These are phyloP conservation scores for Bombylius discolor DNA, from an alignment of 2,888 invertebrate species.

Conservation along the genomic window DNA sequence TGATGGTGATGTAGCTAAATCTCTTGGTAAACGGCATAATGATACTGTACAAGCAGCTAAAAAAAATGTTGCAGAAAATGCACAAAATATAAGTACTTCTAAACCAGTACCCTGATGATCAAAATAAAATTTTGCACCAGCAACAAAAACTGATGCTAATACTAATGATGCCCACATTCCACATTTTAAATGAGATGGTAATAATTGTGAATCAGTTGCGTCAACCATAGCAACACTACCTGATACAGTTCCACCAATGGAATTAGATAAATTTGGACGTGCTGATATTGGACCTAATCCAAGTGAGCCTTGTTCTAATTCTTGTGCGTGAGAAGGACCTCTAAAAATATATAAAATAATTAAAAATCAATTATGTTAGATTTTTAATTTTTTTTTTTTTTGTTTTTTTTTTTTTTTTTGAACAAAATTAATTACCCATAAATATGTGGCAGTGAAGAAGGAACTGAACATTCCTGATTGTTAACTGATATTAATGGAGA, in stretches of 20 bases:
- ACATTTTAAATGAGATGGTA: conserved; percentile 50
- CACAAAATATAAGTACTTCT: conserved; percentile 50
- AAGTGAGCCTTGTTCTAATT: conserved; percentile 19
- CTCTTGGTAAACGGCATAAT: conserved; percentile 42
- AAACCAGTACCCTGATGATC: conserved; percentile 47
- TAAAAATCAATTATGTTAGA: background rate
- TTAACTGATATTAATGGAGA: conserved; percentile 6
- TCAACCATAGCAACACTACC: conserved; percentile 2
- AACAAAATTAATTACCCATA: conserved; percentile 15
- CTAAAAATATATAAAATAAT: conserved; percentile 10
- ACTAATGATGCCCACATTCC: conserved; percentile 61
- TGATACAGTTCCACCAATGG: conserved; percentile 3
- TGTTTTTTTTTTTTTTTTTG: background rate
- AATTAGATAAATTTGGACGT: conserved; percentile 13
- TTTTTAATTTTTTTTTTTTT: too few species aligned
- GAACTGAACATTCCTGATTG: conserved; percentile 14
- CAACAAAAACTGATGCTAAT: conserved; percentile 54
- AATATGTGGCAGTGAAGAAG: conserved; percentile 21
- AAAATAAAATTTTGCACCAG: conserved; percentile 59
- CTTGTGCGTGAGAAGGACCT: conserved; percentile 18
- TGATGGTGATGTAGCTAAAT: conserved; percentile 30
- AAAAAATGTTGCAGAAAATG: conserved; percentile 48
- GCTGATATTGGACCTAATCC: conserved; percentile 16
- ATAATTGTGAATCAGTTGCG: conserved; percentile 28
- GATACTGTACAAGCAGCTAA: conserved; percentile 50